Percentiles rank a stretch among this genome's conserved stretches.
These are phyloP conservation scores for Trilocha varians DNA, from an alignment of 2,888 invertebrate species.

Conservation along the genomic window DNA sequence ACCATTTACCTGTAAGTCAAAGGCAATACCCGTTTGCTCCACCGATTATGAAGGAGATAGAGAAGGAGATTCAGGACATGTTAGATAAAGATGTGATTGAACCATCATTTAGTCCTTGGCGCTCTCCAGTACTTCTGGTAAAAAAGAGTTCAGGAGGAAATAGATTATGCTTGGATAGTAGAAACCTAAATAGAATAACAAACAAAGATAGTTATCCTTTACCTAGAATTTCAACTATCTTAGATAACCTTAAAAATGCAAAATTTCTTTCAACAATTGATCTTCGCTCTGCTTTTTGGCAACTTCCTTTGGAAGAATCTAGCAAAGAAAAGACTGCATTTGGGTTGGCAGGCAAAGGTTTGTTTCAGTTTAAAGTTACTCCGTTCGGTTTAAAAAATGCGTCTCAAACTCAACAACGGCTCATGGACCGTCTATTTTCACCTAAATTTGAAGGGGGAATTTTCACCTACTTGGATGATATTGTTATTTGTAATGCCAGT, in stretches of 20 bases:
- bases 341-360: not conserved
- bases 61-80: not conserved
- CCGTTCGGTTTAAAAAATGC: too few relatives aligned
- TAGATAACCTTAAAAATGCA: slow-evolving; percentile 15
- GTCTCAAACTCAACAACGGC: too few relatives aligned
- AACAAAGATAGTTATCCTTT: slow-evolving; percentile 11
- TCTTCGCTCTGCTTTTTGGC: slow-evolving; percentile 10
- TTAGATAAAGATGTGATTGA: slow-evolving; percentile 10
- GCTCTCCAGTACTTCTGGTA: slow-evolving; percentile 9
- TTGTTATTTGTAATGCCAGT: not conserved
- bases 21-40: slow-evolving; percentile 1
- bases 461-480: not conserved
- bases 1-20: slow-evolving; percentile 16
- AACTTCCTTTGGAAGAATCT: not conserved
- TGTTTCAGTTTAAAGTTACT: slow-evolving; percentile 1
- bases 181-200: slow-evolving; percentile 12
- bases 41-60: not conserved
- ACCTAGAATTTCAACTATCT: slow-evolving; percentile 13
- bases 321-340: not conserved
- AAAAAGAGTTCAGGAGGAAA: slow-evolving; percentile 12
- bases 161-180: slow-evolving; percentile 16
- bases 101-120: slow-evolving; percentile 11
- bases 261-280: slow-evolving; percentile 13
- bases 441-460: too few relatives aligned
- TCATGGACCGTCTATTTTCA: too few relatives aligned